Conservation (phyloP, 2,888 invertebrate genomes). For the Agriopis leucophaearia region DNA sequence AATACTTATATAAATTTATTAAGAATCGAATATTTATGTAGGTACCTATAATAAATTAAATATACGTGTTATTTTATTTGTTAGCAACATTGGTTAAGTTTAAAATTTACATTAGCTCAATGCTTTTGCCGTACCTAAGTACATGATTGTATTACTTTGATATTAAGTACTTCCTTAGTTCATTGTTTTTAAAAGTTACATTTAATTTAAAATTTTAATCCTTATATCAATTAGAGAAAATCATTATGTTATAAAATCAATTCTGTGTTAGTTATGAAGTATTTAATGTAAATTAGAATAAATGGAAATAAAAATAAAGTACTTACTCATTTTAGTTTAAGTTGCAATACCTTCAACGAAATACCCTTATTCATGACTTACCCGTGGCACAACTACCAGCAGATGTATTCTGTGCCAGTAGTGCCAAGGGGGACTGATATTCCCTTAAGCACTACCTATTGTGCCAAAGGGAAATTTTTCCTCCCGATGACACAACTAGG, state of each 20-base stretch:
- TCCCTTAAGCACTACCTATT: too few relatives aligned
- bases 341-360: too few relatives aligned
- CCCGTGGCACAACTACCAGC: too few relatives aligned
- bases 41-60: neutral
- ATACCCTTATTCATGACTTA: too few relatives aligned
- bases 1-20: slow-evolving; percentile 9
- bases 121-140: slow-evolving; percentile 3
- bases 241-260: slow-evolving; percentile 17
- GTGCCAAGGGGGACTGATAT: too few relatives aligned
- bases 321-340: neutral
- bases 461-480: too few relatives aligned
- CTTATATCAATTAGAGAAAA: slow-evolving; percentile 14
- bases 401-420: too few relatives aligned
- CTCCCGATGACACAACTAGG: too few relatives aligned
- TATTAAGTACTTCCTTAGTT: slow-evolving; percentile 1
- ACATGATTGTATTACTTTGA: neutral
- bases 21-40: slow-evolving; percentile 12
- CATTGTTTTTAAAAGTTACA: neutral
- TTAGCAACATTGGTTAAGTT: slow-evolving; percentile 1
- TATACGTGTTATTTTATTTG: neutral
- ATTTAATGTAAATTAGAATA: slow-evolving; percentile 23
- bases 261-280: slow-evolving; percentile 12
- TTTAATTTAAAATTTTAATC: slow-evolving; percentile 6
- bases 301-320: slow-evolving; percentile 8
- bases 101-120: slow-evolving; percentile 13